A percentile compares a stretch with the other conserved stretches of the same genome.
phyloP scores from a whole-genome alignment of 2,888 invertebrate species.

The Labia minor region DNA sequence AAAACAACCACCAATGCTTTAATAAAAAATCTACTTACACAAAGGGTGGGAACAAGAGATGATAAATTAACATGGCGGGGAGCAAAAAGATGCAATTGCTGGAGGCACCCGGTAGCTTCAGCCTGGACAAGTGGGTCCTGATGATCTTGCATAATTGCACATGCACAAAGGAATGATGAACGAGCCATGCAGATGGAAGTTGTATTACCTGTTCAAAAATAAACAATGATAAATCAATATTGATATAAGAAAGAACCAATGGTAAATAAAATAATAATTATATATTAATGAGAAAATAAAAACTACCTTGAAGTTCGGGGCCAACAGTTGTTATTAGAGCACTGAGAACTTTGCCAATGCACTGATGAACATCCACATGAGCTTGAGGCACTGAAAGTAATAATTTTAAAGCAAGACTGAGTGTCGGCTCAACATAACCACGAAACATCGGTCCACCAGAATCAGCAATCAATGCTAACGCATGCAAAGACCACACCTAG shows the following conservation, averaged over 20 bases:
- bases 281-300: too few species aligned
- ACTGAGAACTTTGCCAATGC: conserved; percentile 83
- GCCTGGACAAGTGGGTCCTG: conserved; percentile 86
- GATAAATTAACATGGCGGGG: conserved; percentile 88
- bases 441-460: conserved; percentile 99
- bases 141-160: conserved; percentile 84
- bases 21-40: conserved; percentile 52
- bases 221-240: too few species aligned
- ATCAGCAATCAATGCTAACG: conserved; percentile 88
- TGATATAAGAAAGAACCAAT: not conserved
- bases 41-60: conserved; percentile 81
- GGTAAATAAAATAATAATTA: conserved; percentile 14
- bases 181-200: conserved; percentile 63
- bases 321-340: conserved; percentile 96
- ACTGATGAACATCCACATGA: conserved; percentile 82
- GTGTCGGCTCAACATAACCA: conserved; percentile 87
- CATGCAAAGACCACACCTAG: conserved; percentile 92
- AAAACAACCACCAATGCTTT: not conserved
- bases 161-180: conserved; percentile 81
- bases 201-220: conserved; percentile 50
- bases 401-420: conserved; percentile 81
- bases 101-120: conserved; percentile 90
- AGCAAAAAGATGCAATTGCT: conserved; percentile 96
- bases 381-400: conserved; percentile 82
- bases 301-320: conserved; percentile 81